Evolutionary conservation across 2,888 invertebrate species (phyloP), one percentile per base, ranked within the genome.

Genomic region (Oscheius onirici): DNA sequence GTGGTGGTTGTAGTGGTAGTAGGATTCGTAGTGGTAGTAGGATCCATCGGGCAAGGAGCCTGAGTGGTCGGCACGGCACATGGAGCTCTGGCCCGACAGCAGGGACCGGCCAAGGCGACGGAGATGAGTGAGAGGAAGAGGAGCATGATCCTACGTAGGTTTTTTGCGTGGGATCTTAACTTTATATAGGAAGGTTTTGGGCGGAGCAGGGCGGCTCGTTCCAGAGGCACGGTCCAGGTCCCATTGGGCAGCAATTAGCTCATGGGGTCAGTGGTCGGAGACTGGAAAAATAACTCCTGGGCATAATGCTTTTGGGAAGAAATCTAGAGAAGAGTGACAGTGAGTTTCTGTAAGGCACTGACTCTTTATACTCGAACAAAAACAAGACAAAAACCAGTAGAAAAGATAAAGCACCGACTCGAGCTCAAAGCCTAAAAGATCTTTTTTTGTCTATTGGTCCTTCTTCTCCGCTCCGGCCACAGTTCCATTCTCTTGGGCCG

Each of bases 391-490:
- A 43, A n/a, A 58, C 58, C 58, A 58, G 58, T 58, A 58, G 41
- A 58, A 58, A 20, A 52, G 41, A 58, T 41, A 40, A 58, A 58
- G 58, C 58, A 58, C 58, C 58, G 41, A 15, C 34, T 34, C 34
- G 34, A 8, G 34, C 3, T 6, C 34, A 34, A 34, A 34, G 34
- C 34, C 34, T 57, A 15, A 20, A 34, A 34, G 41, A 17, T 40
- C 17, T 20, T 40, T 17, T 41, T 22, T 41, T 11, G 41, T 58
- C 55, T 55, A 55, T 69, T 83, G 84, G 65, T 85, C 84, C 55
- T 85, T 84, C 77, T 85, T 85, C 63, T 83, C 80, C 43, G 73
- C 73, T 8, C 74, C 67, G n/a, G 83, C 72, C 60, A 83, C 75
- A 3, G 82, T 72, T 49, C 83, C 84, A 63, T 84, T 82, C 73